Evolutionary conservation across 2,797 vertebrate species (phyloP), one percentile per base, ranked within the genome.

Genomic region (Tokudaia muenninki): DNA sequence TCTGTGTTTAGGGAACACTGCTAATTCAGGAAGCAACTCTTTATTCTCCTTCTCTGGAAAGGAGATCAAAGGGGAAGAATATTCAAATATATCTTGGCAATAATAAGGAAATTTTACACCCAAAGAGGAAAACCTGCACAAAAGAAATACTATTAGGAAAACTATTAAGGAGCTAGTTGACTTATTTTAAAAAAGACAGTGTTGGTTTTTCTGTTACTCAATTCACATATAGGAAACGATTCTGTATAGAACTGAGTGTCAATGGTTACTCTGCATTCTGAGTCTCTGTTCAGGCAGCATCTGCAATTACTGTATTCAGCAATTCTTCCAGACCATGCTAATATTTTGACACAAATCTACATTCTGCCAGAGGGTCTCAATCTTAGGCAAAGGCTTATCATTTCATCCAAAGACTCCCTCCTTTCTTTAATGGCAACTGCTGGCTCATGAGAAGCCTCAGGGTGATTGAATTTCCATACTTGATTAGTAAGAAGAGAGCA

Each of bases 141-240:
- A n/a, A 65, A 37, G 14, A 59, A 95, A 95, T 41, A 41, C 41
- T 41, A 41, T 41, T 24, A 55, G 9, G 37, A 84, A 95, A 91
- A 75, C 9, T 83, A 21, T 37, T 65, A 57, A 72, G 44, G 41
- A 52, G 13, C 14, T 34, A 92, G 61, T 41, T 11, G 5, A n/a
- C 92, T 77, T 91, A 86, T 70, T 65, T 70, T 50, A 9, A 22
- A n/a, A 65, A 47, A 44, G 95, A 81, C 31, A 77, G 70, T 87
- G 19, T 87, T 29, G 83, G 5, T 90, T 74, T 90, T 67, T 89
- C 17, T 97, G 47, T 94, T 86, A 22, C 31, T 87, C 79, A 75
- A 4, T 87, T 96, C 52, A 4, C 31, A 21, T 4, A 70, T 3
- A 11, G 11, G 70, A 52, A 31, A 22, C 29, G 2, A 50, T 94